Base-by-base conservation (phyloP, 2,113 vertebrate species). In the Gulo gulo region DNA sequence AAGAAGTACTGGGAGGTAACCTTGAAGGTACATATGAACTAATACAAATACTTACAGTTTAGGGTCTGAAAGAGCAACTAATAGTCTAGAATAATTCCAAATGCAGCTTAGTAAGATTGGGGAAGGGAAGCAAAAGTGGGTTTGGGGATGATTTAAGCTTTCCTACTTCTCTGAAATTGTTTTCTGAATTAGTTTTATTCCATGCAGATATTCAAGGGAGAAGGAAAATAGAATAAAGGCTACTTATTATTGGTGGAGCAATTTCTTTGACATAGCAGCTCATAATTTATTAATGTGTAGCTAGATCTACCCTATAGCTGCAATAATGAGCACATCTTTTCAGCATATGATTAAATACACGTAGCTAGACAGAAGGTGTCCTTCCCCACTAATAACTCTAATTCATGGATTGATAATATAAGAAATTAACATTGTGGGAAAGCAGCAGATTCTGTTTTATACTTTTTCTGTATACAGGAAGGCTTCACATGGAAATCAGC, bases 181-280 rank as follows among this genome's bases (percentile, higher is more conserved):
- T 95, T 93, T 83, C 89, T 55, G 63, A 91, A 96, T 94, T 96
- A 93, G 79, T 65, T 97, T 91, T 91, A 82, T 91, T 94, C 73
- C 82, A 93, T 29, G 39, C 74, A 95, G 91, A 83, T 73, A 87
- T 94, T 26, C 55, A 90, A 96, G 67, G 50, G 21, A 95, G 63
- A 95, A 87, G 31, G 95, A 92, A 95, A 95, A 79, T 20, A 73
- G 74, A 95, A 83, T 23, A 52, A 9, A 89, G 47, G 63, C 52
- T 93, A 63, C 34, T 87, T 91, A 83, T 79, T 97, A 95, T 67
- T 82, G 47, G 55, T 76, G 88, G 55, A 69, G 50, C 57, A 88
- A 95, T 93, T 65, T 92, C 57, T 95, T 88, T 88, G 42, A 96
- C 94, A 88, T 76, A 80, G 79, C 83, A 76, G 42, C 67, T 97